Conservation (phyloP, 2,888 invertebrate species). For the Meteorus cinctellus region DNA sequence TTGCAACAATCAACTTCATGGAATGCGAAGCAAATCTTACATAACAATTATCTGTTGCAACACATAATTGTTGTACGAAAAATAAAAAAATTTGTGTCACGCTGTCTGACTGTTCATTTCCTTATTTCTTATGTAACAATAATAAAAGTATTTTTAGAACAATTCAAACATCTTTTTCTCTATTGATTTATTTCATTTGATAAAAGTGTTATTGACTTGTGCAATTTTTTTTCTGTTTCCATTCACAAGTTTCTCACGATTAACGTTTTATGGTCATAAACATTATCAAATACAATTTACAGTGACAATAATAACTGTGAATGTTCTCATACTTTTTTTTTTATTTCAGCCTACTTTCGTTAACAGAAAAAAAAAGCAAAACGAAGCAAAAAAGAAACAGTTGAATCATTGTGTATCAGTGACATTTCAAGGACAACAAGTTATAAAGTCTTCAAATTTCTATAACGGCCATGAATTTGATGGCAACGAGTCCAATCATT, state of each 20-base stretch:
- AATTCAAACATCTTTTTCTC: neutral
- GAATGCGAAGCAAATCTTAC: constrained; percentile 30
- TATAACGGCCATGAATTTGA: constrained; percentile 12
- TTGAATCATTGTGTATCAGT: neutral
- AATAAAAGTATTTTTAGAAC: neutral
- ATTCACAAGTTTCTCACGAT: neutral
- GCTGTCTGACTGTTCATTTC: constrained; percentile 8
- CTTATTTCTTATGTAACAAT: constrained; percentile 6
- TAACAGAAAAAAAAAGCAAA: neutral
- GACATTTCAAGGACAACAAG: constrained; percentile 26
- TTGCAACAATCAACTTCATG: constrained; percentile 13
- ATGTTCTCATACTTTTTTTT: no score
- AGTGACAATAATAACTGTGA: no score
- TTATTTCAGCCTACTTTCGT: no score
- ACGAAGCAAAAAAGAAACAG: neutral
- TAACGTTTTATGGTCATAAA: no score
- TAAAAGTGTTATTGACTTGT: neutral
- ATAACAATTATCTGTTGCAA: constrained; percentile 15
- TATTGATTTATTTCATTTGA: neutral
- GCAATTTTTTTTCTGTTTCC: neutral
- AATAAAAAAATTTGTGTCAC: constrained; percentile 23
- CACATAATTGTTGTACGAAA: constrained; percentile 21
- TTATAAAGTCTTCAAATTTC: constrained; percentile 14
- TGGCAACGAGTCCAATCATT: neutral
- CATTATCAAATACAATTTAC: no score